These are phyloP conservation scores for Palythoa grandis DNA, from an alignment of 92 coral and sea anemone species.

Conservation along the genomic window DNA sequence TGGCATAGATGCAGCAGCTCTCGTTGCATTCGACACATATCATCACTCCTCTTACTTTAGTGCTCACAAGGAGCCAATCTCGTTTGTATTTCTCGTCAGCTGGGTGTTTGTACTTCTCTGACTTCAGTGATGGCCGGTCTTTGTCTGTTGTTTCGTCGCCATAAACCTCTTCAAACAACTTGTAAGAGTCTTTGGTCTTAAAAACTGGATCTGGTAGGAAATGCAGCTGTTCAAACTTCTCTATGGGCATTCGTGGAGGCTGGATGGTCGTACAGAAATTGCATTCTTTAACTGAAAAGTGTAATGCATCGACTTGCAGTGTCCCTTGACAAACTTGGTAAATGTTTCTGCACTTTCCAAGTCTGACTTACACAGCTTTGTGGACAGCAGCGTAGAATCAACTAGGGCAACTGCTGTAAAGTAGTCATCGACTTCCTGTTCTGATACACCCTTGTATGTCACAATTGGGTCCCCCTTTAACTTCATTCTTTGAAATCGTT, in stretches of 20 bases:
- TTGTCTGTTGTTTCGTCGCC: neutral
- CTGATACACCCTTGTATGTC: conserved; percentile 17
- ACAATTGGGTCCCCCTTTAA: neutral
- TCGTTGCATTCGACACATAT: conserved; percentile 8
- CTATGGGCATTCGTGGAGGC: neutral
- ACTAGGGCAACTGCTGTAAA: neutral
- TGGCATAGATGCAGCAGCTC: neutral
- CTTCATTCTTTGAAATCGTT: conserved; percentile 11
- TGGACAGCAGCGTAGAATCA: conserved; percentile 1
- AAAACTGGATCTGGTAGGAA: conserved; percentile 17
- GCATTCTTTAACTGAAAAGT: too few species aligned
- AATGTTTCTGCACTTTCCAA: neutral
- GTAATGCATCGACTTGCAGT: neutral
- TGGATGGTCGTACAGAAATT: neutral
- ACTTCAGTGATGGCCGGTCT: conserved; percentile 11
- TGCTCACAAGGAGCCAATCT: neutral
- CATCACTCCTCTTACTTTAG: neutral
- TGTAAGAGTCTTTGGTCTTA: neutral
- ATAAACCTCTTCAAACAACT: conserved; percentile 4
- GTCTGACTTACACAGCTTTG: conserved; percentile 1
- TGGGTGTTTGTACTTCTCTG: neutral
- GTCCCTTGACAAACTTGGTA: conserved; percentile 10
- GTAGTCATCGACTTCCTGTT: conserved; percentile 5
- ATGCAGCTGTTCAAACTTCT: neutral
- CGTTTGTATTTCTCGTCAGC: neutral